Percentiles rank a stretch among this genome's conserved stretches.
Conservation (phyloP, 2,113 vertebrate species). For the Ondatra zibethicus region DNA sequence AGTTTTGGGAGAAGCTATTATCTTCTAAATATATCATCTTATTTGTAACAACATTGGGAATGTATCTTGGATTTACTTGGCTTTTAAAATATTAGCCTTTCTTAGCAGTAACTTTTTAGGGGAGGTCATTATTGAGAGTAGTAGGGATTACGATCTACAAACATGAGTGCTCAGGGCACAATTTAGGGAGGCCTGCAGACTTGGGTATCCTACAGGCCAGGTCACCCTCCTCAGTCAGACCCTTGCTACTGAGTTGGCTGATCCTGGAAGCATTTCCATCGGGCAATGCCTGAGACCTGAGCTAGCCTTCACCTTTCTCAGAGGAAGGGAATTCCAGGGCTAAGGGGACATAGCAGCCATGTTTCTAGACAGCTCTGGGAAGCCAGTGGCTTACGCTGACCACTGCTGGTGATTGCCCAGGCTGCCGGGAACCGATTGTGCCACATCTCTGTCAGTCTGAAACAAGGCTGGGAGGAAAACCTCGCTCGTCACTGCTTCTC, state of each 20-base stretch:
- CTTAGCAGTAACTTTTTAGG: not conserved
- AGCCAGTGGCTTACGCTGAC: not conserved
- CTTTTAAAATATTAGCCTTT: conserved; percentile 11
- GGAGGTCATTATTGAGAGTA: not conserved
- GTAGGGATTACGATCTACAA: not conserved
- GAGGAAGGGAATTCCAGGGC: not conserved
- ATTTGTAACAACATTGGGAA: not conserved
- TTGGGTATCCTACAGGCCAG: not conserved
- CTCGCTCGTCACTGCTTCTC: not conserved
- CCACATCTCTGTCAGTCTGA: not conserved
- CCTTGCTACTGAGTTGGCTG: not conserved
- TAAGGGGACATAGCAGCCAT: not conserved
- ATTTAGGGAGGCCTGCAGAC: rapidly evolving
- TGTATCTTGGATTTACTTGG: not conserved
- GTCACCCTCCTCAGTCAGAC: rapidly evolving
- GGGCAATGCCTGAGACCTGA: not conserved
- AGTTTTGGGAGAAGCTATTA: not conserved
- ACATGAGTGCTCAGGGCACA: not conserved
- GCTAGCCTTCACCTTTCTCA: not conserved
- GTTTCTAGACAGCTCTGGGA: not conserved
- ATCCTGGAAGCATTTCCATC: not conserved
- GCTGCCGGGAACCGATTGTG: not conserved
- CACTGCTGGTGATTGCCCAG: not conserved
- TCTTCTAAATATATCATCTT: not conserved
- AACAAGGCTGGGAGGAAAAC: not conserved